Base-by-base conservation (phyloP, 2,888 invertebrate genomes). In the Halocaridina rubra region DNA sequence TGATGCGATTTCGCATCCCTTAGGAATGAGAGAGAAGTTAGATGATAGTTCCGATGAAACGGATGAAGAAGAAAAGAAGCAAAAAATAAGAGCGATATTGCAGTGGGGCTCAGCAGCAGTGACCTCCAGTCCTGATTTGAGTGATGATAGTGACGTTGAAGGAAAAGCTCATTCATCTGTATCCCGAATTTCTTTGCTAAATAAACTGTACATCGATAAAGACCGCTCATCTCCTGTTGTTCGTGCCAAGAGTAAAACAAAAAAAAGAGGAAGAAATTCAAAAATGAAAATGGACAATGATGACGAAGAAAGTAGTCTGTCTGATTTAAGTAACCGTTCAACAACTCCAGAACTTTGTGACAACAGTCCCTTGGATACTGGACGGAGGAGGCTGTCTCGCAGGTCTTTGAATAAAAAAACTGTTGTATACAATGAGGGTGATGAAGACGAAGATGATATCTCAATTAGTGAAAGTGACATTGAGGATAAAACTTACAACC, bases 71-170 rank as follows among this genome's bases (percentile, higher is more conserved):
- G 24, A 75, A 46, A 75, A 79, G 33, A 84, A 61, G 71, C 46
- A 78, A 24, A 86, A 81, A 27, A 84, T 84, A 8, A 71, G 80
- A 5, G 74, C 61, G 3, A 67, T 80, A 22, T 46, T 84, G 5
- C 22, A 84, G 16, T 84, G 84, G 84, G 46, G 33, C 0, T 46
- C 30, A 13, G 19, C 22, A 2, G 32, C 22, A n/a, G 64, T 61
- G 0, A 64, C n/a, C 3, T 0, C 27, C 1, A 33, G 24, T 24
- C 74, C 72, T 16, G 61, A 77, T 8, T 67, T 86, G 4, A 86
- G 86, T 53, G 86, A 86, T 78, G 86, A 86, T 10, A 77, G 77
- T 46, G 85, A 77, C 16, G 30, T 4, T 13, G 86, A 86, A 24
- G 32, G 16, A 13, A 30, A 69, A 7, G 13, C 69, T 19, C 46